Conservation (phyloP, 2,888 invertebrate species). For the Erebia ligea region DNA sequence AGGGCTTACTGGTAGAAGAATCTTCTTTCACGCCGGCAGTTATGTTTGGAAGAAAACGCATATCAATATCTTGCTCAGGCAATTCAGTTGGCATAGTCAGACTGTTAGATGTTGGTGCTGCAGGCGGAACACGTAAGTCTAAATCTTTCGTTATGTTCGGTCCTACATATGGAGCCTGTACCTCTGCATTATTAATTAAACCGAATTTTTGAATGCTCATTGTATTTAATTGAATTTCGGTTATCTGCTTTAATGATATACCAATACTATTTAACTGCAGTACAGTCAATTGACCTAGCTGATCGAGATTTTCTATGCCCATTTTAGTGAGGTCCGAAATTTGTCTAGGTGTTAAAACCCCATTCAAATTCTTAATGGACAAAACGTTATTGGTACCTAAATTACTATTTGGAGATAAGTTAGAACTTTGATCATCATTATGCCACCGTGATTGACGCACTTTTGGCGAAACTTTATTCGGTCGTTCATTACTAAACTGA, state of each 20-base stretch:
- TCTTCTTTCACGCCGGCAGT: slow-evolving; percentile 52
- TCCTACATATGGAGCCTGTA: slow-evolving; percentile 56
- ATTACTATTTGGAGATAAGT: slow-evolving; percentile 59
- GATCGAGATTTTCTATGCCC: slow-evolving; percentile 85
- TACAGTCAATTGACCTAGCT: slow-evolving; percentile 84
- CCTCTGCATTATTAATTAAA: slow-evolving; percentile 64
- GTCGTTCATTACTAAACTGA: slow-evolving; percentile 64
- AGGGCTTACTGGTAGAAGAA: slow-evolving; percentile 44
- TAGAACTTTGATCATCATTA: slow-evolving; percentile 67
- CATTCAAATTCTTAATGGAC: slow-evolving; percentile 82
- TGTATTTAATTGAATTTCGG: slow-evolving; percentile 85
- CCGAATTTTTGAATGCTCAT: slow-evolving; percentile 83
- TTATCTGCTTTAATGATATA: slow-evolving; percentile 83
- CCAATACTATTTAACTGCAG: slow-evolving; percentile 84
- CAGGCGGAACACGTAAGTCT: slow-evolving; percentile 75
- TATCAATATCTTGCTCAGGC: slow-evolving; percentile 76
- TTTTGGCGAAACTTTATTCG: slow-evolving; percentile 74
- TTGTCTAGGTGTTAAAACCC: slow-evolving; percentile 81
- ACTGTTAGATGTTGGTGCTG: slow-evolving; percentile 55
- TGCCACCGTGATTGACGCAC: slow-evolving; percentile 79
- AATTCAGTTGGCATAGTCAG: slow-evolving; percentile 58
- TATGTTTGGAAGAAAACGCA: slow-evolving; percentile 71
- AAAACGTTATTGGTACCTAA: slow-evolving; percentile 67
- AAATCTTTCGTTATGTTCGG: slow-evolving; percentile 66
- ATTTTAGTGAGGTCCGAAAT: slow-evolving; percentile 83